Evolutionary conservation across 2,888 invertebrate genomes (phyloP).

Genomic region (Azorinus chamasolen): DNA sequence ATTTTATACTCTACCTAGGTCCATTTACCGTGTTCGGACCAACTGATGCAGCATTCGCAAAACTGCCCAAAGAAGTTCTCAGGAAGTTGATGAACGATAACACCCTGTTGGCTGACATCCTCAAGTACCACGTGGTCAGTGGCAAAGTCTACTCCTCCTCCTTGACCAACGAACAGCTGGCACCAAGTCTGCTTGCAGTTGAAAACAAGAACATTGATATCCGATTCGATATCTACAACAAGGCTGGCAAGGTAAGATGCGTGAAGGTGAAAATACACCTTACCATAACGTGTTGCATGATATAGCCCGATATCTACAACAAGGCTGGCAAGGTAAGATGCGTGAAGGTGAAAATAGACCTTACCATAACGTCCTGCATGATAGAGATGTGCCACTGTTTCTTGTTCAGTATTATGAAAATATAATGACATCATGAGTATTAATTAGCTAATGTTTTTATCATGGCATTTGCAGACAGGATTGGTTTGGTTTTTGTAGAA

Average conservation of each 20-base stretch:
- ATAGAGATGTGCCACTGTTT: too few species aligned
- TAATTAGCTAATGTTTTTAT: too few species aligned
- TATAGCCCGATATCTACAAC: conserved; percentile 70
- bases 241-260: conserved; percentile 7
- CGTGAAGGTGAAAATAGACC: conserved; percentile 32
- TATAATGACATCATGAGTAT: too few species aligned
- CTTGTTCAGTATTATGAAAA: too few species aligned
- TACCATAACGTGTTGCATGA: conserved; percentile 40
- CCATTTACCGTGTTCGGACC: conserved; percentile 74
- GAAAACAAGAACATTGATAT: conserved; percentile 48
- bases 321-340: conserved; percentile 8
- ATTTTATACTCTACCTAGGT: conserved; percentile 38
- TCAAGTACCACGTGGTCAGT: conserved; percentile 83
- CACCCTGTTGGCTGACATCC: conserved; percentile 66
- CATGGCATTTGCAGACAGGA: too few species aligned
- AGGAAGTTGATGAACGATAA: conserved; percentile 61
- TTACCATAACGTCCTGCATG: too few species aligned
- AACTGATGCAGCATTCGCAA: conserved; percentile 68
- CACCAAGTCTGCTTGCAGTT: conserved; percentile 51
- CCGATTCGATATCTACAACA: conserved; percentile 70
- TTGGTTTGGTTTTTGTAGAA: too few species aligned
- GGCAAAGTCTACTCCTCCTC: conserved; percentile 74
- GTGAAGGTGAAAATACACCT: conserved; percentile 34
- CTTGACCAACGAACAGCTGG: conserved; percentile 65
- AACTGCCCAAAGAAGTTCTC: conserved; percentile 58